Base-by-base conservation (phyloP, 2,888 invertebrate genomes). In the Cerceris ruficornis region DNA sequence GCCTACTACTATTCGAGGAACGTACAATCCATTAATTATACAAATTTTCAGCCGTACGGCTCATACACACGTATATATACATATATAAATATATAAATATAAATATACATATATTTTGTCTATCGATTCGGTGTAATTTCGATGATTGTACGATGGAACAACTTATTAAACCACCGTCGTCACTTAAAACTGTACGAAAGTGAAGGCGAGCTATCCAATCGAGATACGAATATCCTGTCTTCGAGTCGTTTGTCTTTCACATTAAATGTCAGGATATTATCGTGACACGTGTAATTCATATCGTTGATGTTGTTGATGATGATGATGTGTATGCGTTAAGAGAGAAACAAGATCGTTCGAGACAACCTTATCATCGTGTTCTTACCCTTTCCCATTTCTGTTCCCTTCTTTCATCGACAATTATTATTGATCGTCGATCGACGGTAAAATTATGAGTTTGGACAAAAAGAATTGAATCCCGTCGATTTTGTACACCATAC, bases 161-260 rank as follows among this genome's bases (percentile, higher is more conserved):
- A 46, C 46, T 46, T 46, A 11, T 46, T 8, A 6, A 11, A 46
- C 2, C 9, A 4, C 46, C 11, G 8, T 46, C 8, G 8, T 11
- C 11, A 46, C 11, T 0, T 46, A 11, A 8, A 11, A 41, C 28
- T 2, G 14, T 7, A 9, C 8, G 13, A 57, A 42, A 17, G 39
- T 6, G n/a, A 28, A 15, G 50, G 14, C 15, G 9, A 43, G 14
- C 17, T n/a, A 46, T 8, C 8, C 59, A n/a, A 49, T 17, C 17
- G 7, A 17, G 50, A 52, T 15, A 54, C 49, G 54, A 58, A 65
- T n/a, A 28, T 43, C 73, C 64, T 66, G 80, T 58, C 77, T 75
- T 82, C 49, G 73, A 60, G 28, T 28, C 59, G 60, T 66, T 80
- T 58, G 77, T 74, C 61, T 82, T 77, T 69, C 68, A 71, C 43